These are phyloP conservation scores for Frankliniella fusca DNA, from an alignment of 2,888 invertebrate genomes.

Conservation along the genomic window DNA sequence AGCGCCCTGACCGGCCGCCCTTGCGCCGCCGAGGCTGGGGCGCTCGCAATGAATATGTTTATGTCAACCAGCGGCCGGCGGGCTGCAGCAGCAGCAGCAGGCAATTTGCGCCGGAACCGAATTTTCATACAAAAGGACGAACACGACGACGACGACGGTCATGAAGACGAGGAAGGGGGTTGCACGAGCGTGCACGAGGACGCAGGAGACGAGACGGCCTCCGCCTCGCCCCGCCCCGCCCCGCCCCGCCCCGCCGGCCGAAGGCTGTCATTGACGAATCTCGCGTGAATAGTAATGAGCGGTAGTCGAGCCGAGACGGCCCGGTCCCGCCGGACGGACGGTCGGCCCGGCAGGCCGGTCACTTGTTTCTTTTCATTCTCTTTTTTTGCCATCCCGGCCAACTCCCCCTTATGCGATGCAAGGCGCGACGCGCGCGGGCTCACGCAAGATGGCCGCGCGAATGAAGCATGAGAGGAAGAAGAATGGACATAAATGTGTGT, in stretches of 20 bases:
- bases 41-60: neutral
- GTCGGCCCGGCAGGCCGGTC: neutral
- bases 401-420: neutral
- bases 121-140: conserved; percentile 14
- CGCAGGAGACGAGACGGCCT: too few relatives aligned
- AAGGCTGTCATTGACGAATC: conserved; percentile 13
- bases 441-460: conserved; percentile 2
- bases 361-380: neutral
- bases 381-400: neutral
- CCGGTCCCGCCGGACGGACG: too few relatives aligned
- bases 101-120: conserved; percentile 14
- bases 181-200: neutral
- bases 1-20: too few relatives aligned
- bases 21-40: too few relatives aligned
- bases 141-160: neutral
- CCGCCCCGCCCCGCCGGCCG: neutral
- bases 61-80: neutral
- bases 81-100: neutral
- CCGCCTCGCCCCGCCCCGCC: too few relatives aligned
- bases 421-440: neutral
- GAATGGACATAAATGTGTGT: too few relatives aligned
- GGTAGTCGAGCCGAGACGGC: too few relatives aligned
- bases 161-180: neutral
- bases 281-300: conserved; percentile 12
- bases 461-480: too few relatives aligned